These are phyloP conservation scores for Dryococelus australis DNA, from an alignment of 2,888 invertebrate species.

Conservation along the genomic window DNA sequence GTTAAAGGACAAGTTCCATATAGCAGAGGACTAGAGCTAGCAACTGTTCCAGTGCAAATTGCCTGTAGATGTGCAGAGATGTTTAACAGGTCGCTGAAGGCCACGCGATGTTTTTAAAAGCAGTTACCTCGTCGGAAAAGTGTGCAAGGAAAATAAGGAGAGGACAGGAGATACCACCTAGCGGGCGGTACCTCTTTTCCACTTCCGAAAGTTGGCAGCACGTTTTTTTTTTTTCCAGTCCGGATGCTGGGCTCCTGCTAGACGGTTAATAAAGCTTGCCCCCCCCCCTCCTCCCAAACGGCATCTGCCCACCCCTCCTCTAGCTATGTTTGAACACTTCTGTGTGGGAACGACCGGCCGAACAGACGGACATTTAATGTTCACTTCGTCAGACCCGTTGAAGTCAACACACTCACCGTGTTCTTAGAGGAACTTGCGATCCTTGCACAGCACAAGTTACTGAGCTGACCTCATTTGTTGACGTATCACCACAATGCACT, in stretches of 20 bases:
- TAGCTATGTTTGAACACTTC: neutral
- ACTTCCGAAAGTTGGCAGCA: neutral
- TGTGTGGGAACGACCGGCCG: conserved; percentile 4
- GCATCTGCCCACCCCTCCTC: neutral
- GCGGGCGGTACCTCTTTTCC: neutral
- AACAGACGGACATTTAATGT: neutral
- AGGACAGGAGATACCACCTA: neutral
- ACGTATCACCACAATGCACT: too few relatives aligned
- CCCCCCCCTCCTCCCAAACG: neutral
- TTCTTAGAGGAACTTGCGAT: too few relatives aligned
- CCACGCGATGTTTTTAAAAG: neutral
- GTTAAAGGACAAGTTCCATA: neutral
- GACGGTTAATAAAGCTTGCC: neutral
- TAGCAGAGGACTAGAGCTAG: neutral
- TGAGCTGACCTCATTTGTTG: too few relatives aligned
- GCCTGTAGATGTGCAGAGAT: neutral
- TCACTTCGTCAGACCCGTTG: neutral
- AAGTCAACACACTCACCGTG: neutral
- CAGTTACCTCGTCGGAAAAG: neutral
- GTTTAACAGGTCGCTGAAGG: neutral
- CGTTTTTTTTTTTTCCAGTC: neutral
- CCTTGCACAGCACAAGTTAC: too few relatives aligned
- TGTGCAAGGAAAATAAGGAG: neutral
- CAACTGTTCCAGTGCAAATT: neutral
- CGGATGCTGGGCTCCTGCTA: neutral